Evolutionary conservation across 2,113 vertebrate genomes (phyloP), one percentile per base, ranked within the genome.

Genomic region (Mormoops blainvillei): DNA sequence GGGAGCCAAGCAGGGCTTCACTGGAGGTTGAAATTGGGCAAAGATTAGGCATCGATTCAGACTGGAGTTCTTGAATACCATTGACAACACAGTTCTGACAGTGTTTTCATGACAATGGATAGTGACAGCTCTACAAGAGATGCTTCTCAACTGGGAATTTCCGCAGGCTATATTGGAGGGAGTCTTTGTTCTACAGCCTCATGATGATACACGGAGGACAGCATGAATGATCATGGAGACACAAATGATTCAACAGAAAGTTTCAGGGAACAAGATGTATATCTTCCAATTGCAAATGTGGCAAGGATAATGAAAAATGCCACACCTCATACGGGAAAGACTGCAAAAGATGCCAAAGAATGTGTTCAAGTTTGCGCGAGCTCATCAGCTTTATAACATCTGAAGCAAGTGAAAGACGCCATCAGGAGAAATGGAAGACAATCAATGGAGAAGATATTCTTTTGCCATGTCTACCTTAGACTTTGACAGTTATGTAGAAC

Each of bases 231-330:
- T 95, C 99, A 99, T 0, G 99, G 99, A 76, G 99, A 99, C 68
- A 98, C 99, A 93, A 99, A 99, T 16, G 99, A 99, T 31, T 98
- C 99, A 94, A 99, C 99, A 98, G 99, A 99, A 98, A 99, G 99
- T 98, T 99, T 99, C 97, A 98, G 99, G 98, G 99, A 99, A 97
- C 99, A 99, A 98, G 99, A 99, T 98, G 99, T 99, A 86, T 99
- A 99, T 84, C 99, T 99, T 95, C 99, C 99, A 33, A 99, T 99
- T 65, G 99, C 99, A 95, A 99, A 99, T 20, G 99, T 99, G 97
- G 99, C 99, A 43, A 99, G 99, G 94, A 99, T 99, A 98, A 99
- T 99, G 99, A 99, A 99, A 98, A 99, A 99, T 43, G 99, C 99
- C 99, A 99, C 99, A 97, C 99, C 99, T 24, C 99, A 99, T 96